phyloP scores from a whole-genome alignment of 1,140 invertebrate species.

The Wiebesia pumilae region DNA sequence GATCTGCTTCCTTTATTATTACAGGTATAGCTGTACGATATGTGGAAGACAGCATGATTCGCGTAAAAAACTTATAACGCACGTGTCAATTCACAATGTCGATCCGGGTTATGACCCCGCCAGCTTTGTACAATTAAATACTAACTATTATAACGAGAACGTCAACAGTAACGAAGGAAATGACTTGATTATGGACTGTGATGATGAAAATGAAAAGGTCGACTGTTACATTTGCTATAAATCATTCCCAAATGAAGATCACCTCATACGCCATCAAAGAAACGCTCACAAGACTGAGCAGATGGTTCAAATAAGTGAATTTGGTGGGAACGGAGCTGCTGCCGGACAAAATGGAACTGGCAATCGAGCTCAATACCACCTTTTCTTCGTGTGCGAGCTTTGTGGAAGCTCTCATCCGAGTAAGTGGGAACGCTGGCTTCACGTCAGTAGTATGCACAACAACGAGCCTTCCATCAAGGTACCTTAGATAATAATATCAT shows the following conservation, averaged over 20 bases:
- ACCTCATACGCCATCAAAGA: conserved; percentile 74
- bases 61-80: conserved; percentile 76
- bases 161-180: conserved; percentile 66
- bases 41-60: conserved; percentile 79
- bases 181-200: conserved; percentile 66
- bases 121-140: conserved; percentile 75
- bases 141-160: conserved; percentile 69
- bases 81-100: conserved; percentile 77
- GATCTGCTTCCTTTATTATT: conserved; percentile 12
- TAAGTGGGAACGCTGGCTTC: conserved; percentile 77
- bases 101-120: conserved; percentile 74
- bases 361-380: conserved; percentile 71
- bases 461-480: conserved; percentile 70
- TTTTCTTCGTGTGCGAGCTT: conserved; percentile 76
- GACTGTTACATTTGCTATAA: conserved; percentile 74
- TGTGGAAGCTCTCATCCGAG: conserved; percentile 75
- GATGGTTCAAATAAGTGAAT: conserved; percentile 55
- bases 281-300: conserved; percentile 72
- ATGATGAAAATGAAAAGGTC: conserved; percentile 69
- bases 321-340: conserved; percentile 55
- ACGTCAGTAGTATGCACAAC: conserved; percentile 72
- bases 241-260: conserved; percentile 74
- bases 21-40: conserved; percentile 75
- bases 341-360: conserved; percentile 64
- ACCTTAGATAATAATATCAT: not conserved